phyloP scores from a whole-genome alignment of 2,113 vertebrate species.

The Sphyrna mokarran region DNA sequence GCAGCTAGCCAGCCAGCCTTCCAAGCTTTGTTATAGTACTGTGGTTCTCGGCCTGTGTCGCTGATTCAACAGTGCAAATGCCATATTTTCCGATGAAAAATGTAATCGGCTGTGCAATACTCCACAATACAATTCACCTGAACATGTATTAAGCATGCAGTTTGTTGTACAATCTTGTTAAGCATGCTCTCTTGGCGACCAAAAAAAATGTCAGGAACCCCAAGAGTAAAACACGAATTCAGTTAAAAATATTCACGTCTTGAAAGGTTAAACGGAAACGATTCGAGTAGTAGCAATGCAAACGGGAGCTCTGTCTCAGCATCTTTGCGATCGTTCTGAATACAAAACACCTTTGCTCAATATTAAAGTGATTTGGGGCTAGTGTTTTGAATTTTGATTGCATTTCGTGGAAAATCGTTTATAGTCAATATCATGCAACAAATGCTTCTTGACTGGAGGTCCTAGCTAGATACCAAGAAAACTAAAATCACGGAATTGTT shows the following conservation, averaged over 20 bases:
- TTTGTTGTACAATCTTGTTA: neutral
- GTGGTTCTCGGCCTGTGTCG: neutral
- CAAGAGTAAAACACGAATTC: neutral
- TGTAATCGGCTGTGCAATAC: neutral
- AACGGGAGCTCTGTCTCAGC: neutral
- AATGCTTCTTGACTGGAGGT: neutral
- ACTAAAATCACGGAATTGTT: no score
- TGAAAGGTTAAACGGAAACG: neutral
- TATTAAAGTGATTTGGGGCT: neutral
- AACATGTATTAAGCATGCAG: neutral
- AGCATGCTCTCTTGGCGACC: neutral
- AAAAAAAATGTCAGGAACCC: neutral
- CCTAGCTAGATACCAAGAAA: neutral
- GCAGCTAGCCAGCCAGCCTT: neutral
- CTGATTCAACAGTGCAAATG: neutral
- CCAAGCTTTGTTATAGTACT: neutral
- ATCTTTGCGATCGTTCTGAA: neutral
- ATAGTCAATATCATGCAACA: neutral
- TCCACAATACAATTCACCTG: neutral
- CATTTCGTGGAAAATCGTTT: neutral
- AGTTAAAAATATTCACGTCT: neutral
- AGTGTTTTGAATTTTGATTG: neutral
- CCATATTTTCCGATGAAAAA: neutral
- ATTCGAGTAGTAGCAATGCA: neutral
- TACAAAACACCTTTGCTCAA: neutral